Evolutionary conservation across 1,140 invertebrate species (phyloP).

Genomic region (Temnothorax curvispinosus): DNA sequence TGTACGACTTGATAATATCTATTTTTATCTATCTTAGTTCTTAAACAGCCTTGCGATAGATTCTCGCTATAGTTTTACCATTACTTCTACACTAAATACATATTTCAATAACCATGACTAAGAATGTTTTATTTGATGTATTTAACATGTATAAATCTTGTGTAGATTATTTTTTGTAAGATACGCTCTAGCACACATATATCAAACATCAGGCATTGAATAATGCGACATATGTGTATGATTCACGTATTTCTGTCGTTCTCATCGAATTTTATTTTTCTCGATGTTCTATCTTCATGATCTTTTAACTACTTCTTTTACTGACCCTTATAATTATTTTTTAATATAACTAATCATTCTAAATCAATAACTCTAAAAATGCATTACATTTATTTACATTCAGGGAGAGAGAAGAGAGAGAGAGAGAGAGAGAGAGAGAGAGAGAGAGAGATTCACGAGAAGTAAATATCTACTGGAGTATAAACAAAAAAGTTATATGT

Average conservation of each 20-base stretch:
- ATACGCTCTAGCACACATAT: not conserved
- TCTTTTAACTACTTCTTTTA: not conserved
- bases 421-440: not conserved
- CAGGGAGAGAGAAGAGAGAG: not conserved
- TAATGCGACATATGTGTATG: not conserved
- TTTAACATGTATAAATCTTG: not conserved
- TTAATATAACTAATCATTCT: not conserved
- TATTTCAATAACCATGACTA: not conserved
- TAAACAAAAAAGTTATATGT: not conserved
- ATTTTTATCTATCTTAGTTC: not conserved
- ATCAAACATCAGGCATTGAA: conserved; percentile 7
- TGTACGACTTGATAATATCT: not conserved
- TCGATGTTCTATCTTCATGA: no score
- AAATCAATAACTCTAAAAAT: not conserved
- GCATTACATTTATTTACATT: conserved; percentile 2
- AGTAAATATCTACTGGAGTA: conserved; percentile 7
- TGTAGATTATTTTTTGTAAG: not conserved
- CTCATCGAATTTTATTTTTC: not conserved
- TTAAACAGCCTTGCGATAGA: conserved; percentile 7
- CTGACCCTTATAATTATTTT: not conserved
- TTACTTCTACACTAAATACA: conserved; percentile 3
- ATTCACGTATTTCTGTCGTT: not conserved
- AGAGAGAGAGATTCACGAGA: conserved; percentile 13
- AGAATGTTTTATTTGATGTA: conserved; percentile 1
- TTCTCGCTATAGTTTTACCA: not conserved